Evolutionary conservation across 2,113 vertebrate species (phyloP).

Genomic region (Tachysurus vachellii): DNA sequence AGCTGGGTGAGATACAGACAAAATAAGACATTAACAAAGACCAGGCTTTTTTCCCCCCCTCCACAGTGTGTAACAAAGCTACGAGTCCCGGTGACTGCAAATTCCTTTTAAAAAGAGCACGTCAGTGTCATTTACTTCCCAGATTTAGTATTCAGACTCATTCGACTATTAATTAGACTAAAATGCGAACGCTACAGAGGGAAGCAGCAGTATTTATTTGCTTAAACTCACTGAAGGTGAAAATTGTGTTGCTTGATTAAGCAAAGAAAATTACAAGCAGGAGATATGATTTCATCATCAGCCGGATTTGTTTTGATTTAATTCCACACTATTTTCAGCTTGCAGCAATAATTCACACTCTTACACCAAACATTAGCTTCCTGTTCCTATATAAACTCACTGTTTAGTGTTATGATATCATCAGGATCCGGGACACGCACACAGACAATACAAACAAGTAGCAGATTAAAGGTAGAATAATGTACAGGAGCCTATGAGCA

Average conservation of each 20-base stretch:
- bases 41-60: neutral
- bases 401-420: no score
- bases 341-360: neutral
- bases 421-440: neutral
- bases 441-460: no score
- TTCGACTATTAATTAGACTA: neutral
- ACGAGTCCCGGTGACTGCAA: neutral
- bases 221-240: conserved; percentile 7
- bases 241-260: conserved; percentile 18
- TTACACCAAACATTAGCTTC: neutral
- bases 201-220: conserved; percentile 3
- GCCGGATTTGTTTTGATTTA: neutral
- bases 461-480: neutral
- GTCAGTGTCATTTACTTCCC: neutral
- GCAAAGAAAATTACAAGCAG: conserved; percentile 1
- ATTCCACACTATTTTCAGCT: neutral
- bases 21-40: neutral
- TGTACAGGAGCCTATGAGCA: neutral
- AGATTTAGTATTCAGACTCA: neutral
- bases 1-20: neutral
- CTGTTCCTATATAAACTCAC: neutral
- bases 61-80: neutral
- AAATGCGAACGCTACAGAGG: neutral
- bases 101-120: neutral
- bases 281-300: neutral